Conservation (phyloP, 2,888 invertebrate genomes). For the Lithophane leautieri region DNA sequence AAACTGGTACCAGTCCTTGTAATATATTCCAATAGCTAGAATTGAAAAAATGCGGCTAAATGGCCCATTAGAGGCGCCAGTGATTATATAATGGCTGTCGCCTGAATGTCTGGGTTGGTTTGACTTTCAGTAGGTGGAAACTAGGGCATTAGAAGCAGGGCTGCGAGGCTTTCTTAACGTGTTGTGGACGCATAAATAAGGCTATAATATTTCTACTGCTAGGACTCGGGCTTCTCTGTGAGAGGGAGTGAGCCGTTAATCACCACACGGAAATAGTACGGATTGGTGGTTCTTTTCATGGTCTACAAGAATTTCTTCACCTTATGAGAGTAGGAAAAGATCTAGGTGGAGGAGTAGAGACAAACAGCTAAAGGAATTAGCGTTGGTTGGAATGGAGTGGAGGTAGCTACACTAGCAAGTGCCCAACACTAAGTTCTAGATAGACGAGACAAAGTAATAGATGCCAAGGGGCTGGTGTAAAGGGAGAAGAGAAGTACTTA, state of each 20-base stretch:
- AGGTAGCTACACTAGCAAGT: not conserved
- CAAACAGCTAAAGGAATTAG: not conserved
- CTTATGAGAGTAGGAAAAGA: not conserved
- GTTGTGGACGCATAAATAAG: not conserved
- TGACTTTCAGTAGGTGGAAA: not conserved
- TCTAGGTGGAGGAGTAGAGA: too few relatives aligned
- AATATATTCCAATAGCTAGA: slow-evolving; percentile 25
- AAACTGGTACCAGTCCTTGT: slow-evolving; percentile 60
- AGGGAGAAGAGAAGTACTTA: too few relatives aligned
- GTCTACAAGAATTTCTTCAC: not conserved
- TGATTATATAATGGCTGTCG: slow-evolving; percentile 32
- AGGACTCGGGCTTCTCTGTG: not conserved
- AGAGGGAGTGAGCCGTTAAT: not conserved
- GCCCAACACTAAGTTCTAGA: not conserved
- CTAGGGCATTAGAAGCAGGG: slow-evolving; percentile 40
- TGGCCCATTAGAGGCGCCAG: slow-evolving; percentile 4
- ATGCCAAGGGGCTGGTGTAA: too few relatives aligned
- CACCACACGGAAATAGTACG: not conserved
- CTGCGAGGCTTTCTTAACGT: not conserved
- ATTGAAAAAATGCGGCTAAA: slow-evolving; percentile 39
- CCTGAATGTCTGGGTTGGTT: slow-evolving; percentile 35
- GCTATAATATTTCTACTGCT: not conserved
- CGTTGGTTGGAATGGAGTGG: not conserved
- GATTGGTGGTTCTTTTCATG: not conserved
- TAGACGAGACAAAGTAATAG: not conserved